phyloP scores from a whole-genome alignment of 2,797 vertebrate species.

The Holocentrus rufus region DNA sequence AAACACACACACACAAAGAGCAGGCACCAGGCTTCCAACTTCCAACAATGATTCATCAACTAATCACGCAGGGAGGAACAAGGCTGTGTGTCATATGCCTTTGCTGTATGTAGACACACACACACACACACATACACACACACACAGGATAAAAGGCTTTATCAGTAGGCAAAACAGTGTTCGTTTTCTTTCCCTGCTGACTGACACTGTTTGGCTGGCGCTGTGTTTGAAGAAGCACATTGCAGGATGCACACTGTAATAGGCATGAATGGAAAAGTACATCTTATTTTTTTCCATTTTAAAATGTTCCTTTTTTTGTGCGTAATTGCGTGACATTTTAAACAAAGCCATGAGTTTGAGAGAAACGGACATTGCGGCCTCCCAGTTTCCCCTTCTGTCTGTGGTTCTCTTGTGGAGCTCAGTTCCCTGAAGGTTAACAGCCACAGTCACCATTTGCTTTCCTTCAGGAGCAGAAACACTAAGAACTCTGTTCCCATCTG shows the following conservation, averaged over 20 bases:
- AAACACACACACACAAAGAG: not conserved
- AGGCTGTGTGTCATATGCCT: slow-evolving; percentile 30
- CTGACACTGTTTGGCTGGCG: slow-evolving; percentile 18
- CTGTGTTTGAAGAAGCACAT: slow-evolving; percentile 32
- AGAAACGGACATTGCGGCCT: not conserved
- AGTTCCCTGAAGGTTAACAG: not conserved
- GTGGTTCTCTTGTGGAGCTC: slow-evolving; percentile 5
- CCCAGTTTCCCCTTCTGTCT: not conserved
- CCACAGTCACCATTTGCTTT: slow-evolving; percentile 32
- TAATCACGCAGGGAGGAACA: slow-evolving; percentile 43
- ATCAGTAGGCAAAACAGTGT: slow-evolving; percentile 7
- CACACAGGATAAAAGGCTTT: not conserved
- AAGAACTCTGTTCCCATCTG: slow-evolving; percentile 44
- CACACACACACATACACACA: not conserved
- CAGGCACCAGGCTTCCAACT: slow-evolving; percentile 40
- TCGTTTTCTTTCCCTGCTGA: slow-evolving; percentile 9
- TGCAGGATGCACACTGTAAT: slow-evolving; percentile 26
- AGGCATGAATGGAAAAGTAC: not conserved
- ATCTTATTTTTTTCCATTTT: not conserved
- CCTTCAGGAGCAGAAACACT: slow-evolving; percentile 42
- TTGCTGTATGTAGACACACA: not conserved
- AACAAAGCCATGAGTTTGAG: slow-evolving; percentile 45
- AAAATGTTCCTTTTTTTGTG: not conserved
- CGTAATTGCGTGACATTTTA: slow-evolving; percentile 12
- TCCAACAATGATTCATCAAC: slow-evolving; percentile 58